Conservation (phyloP, 2,797 vertebrate genomes). For the Botia almorhae region DNA sequence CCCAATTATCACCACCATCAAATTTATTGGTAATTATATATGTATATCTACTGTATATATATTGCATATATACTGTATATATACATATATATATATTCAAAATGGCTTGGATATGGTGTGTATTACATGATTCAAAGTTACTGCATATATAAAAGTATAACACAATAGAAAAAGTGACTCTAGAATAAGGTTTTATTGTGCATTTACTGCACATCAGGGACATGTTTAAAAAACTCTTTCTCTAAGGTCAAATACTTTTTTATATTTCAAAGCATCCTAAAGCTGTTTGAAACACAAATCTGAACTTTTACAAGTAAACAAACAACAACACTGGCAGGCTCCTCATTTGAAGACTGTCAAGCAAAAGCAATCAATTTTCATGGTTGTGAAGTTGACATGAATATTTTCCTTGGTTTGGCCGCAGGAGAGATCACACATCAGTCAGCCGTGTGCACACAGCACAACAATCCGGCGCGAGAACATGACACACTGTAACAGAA, state of each 20-base stretch:
- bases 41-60: too few relatives aligned
- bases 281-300: slow-evolving; percentile 27
- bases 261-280: slow-evolving; percentile 14
- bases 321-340: slow-evolving; percentile 29
- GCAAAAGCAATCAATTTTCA: slow-evolving; percentile 10
- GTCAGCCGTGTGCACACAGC: not conserved
- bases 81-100: too few relatives aligned
- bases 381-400: not conserved
- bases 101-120: too few relatives aligned
- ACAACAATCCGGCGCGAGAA: slow-evolving; percentile 34
- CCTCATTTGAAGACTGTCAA: slow-evolving; percentile 19
- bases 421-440: slow-evolving; percentile 20
- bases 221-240: not conserved
- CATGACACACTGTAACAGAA: slow-evolving; percentile 37
- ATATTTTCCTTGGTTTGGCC: slow-evolving; percentile 24
- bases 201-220: not conserved
- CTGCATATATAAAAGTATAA: too few relatives aligned
- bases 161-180: too few relatives aligned
- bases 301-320: slow-evolving; percentile 34
- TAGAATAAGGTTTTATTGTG: not conserved
- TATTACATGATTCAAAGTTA: not conserved
- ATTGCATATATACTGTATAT: too few relatives aligned
- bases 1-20: too few relatives aligned
- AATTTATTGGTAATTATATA: too few relatives aligned
- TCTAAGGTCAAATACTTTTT: not conserved